phyloP scores from a whole-genome alignment of 2,888 invertebrate genomes.

The Ophion ventricosus region DNA sequence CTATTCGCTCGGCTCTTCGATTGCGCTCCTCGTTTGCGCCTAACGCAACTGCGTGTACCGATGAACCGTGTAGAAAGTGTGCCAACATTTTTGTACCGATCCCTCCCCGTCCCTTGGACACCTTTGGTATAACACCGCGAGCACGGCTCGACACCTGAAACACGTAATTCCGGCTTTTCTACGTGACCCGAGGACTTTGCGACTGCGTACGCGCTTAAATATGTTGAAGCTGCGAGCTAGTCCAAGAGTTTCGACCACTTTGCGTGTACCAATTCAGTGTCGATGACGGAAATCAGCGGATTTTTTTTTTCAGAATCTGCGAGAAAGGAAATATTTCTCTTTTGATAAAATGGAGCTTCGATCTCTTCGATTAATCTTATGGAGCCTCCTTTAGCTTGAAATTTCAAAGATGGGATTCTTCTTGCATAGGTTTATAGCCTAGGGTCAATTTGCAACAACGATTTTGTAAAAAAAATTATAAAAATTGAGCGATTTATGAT shows the following conservation, averaged over 20 bases:
- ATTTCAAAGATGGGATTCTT: too few species aligned
- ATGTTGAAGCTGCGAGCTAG: constrained; percentile 1
- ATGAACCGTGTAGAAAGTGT: constrained; percentile 54
- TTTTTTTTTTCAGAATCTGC: too few species aligned
- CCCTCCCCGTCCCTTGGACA: constrained; percentile 5
- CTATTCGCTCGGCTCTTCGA: constrained; percentile 10
- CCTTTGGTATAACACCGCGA: not conserved
- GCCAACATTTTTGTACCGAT: constrained; percentile 60
- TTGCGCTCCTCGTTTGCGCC: constrained; percentile 19
- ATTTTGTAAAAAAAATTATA: too few species aligned
- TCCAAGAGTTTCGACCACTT: constrained; percentile 2
- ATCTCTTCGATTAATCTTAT: too few species aligned
- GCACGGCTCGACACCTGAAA: constrained; percentile 39
- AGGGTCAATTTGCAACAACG: too few species aligned
- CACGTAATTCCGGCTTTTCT: constrained; percentile 62
- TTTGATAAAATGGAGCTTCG: too few species aligned
- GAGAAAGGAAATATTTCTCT: too few species aligned
- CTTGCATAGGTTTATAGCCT: too few species aligned
- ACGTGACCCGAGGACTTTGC: constrained; percentile 3
- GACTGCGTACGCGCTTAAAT: constrained; percentile 6
- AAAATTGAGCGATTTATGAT: too few species aligned
- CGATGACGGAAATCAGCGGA: too few species aligned
- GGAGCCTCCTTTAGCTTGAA: too few species aligned
- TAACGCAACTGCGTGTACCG: not conserved
- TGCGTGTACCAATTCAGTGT: not conserved